These are phyloP conservation scores for Polyommatus icarus DNA, from an alignment of 2,888 invertebrate genomes.

Conservation along the genomic window DNA sequence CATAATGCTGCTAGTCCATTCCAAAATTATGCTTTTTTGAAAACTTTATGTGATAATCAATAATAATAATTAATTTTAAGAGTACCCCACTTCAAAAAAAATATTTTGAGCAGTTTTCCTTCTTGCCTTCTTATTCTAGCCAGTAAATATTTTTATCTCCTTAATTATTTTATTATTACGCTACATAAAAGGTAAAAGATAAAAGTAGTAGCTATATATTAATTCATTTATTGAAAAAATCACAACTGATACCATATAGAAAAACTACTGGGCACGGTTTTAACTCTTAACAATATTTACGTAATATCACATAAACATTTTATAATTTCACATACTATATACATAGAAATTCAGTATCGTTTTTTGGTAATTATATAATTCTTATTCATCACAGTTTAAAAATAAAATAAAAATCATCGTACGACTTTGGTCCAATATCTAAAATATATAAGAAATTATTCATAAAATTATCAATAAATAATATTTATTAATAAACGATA, in stretches of 20 bases:
- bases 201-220: slow-evolving; percentile 51
- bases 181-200: neutral
- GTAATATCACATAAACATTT: slow-evolving; percentile 79
- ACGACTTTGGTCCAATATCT: neutral
- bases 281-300: slow-evolving; percentile 74
- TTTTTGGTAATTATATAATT: slow-evolving; percentile 60
- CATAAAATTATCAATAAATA: neutral
- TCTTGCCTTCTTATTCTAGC: too few species aligned
- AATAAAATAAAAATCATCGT: slow-evolving; percentile 48
- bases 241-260: slow-evolving; percentile 81
- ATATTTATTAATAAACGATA: neutral
- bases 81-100: too few species aligned
- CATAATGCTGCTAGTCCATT: too few species aligned
- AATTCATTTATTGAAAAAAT: slow-evolving; percentile 77
- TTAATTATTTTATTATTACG: too few species aligned
- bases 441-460: neutral
- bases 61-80: too few species aligned
- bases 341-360: slow-evolving; percentile 59
- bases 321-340: slow-evolving; percentile 75
- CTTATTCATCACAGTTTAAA: slow-evolving; percentile 56
- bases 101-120: too few species aligned
- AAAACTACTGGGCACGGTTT: slow-evolving; percentile 81
- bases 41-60: too few species aligned
- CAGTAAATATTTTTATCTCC: too few species aligned
- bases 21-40: too few species aligned